These are phyloP conservation scores for Pseudochirops cupreus DNA, from an alignment of 2,797 vertebrate genomes.

Conservation along the genomic window DNA sequence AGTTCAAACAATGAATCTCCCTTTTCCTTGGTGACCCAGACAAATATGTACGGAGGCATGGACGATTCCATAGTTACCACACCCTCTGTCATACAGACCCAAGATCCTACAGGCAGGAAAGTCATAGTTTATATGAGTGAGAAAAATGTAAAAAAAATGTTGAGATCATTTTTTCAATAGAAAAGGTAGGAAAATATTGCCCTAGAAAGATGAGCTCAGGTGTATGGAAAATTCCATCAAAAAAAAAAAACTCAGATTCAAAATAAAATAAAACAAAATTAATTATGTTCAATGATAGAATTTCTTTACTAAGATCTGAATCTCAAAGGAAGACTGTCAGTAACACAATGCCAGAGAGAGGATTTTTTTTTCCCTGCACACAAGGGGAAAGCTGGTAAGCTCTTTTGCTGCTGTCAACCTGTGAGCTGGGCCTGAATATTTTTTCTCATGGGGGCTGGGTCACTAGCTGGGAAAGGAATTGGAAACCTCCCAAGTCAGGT, in stretches of 20 bases:
- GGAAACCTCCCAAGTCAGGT: not conserved
- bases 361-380: not conserved
- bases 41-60: not conserved
- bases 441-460: not conserved
- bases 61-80: not conserved
- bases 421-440: not conserved
- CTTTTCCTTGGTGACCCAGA: rapidly evolving
- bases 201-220: not conserved
- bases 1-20: not conserved
- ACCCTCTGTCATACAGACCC: not conserved
- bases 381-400: not conserved
- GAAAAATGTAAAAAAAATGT: not conserved
- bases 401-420: not conserved
- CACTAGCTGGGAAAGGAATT: not conserved
- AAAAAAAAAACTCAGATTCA: not conserved
- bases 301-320: not conserved
- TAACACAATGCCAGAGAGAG: not conserved
- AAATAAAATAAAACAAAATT: not conserved
- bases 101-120: not conserved
- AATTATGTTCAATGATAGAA: not conserved
- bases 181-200: not conserved
- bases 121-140: not conserved
- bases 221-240: not conserved
- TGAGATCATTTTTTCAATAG: not conserved
- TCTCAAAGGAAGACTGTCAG: not conserved